Evolutionary conservation across 1,140 invertebrate genomes (phyloP), one percentile per base, ranked within the genome.

Genomic region (Hyposmocoma kahamanoa): DNA sequence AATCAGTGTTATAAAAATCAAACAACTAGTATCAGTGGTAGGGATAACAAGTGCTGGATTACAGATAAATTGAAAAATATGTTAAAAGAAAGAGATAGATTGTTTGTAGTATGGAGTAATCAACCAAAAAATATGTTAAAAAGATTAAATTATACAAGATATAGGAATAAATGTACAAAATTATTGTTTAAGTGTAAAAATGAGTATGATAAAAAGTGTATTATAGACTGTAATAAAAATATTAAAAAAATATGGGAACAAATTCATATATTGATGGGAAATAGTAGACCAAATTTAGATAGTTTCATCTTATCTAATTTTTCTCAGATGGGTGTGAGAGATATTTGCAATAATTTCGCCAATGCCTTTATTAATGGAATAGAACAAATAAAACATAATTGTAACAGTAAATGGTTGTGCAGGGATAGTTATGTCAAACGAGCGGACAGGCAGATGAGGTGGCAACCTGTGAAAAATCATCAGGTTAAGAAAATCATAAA

Each of bases 41-140:
- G 28, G 18, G 4, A 34, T 46, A 46, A 46, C 34, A 46, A 46
- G 34, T n/a, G 10, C 22, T 46, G 43, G 32, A 13, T 34, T 34
- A n/a, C 5, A 8, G 9, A 34, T n/a, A 34, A 34, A 8, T 15
- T 34, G 5, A 34, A 34, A 13, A 34, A 34, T 8, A 9, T 34
- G 8, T n/a, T 34, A n/a, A 9, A 34, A 34, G 32, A 34, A 13
- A 34, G 13, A 34, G 32, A 34, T 15, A 34, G 13, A 34, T 13
- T 34, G 5, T 34, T 34, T 13, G 13, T 10, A 34, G 15, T 9
- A 34, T 34, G 32, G n/a, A n/a, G n/a, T n/a, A n/a, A n/a, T n/a
- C n/a, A n/a, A n/a, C n/a, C n/a, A n/a, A n/a, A n/a, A n/a, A 34
- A 34, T 34, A 34, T 34, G 32, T n/a, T 34, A 13, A 34, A 34